Evolutionary conservation across 2,113 vertebrate genomes (phyloP).

Genomic region (Pangasianodon gigas): DNA sequence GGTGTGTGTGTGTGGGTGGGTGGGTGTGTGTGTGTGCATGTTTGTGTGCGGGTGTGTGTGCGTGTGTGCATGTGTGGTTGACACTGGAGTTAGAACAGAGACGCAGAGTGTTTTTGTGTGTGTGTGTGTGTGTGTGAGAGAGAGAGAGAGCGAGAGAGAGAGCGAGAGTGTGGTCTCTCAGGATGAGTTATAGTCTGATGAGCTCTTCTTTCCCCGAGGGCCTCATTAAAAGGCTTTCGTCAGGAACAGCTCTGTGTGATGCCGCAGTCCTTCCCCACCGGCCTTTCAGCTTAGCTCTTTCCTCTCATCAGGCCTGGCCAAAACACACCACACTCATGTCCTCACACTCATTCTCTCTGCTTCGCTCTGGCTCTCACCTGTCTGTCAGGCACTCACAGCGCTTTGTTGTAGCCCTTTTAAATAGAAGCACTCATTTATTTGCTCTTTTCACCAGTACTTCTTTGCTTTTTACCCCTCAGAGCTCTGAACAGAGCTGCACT

Average conservation of each 20-base stretch:
- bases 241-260: constrained; percentile 90
- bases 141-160: not conserved
- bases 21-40: not conserved
- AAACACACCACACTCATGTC: constrained; percentile 83
- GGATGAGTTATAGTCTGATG: constrained; percentile 92
- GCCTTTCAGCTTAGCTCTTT: constrained; percentile 76
- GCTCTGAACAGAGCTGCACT: constrained; percentile 82
- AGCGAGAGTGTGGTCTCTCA: constrained; percentile 82
- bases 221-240: constrained; percentile 98
- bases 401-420: constrained; percentile 90
- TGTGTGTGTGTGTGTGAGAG: not conserved
- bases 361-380: constrained; percentile 37
- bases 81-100: constrained; percentile 3
- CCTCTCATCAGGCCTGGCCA: constrained; percentile 91
- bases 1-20: constrained; percentile 6
- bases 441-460: constrained; percentile 90
- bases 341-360: constrained; percentile 40
- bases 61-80: constrained; percentile 21
- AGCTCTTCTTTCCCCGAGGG: constrained; percentile 72
- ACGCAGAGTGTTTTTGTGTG: not conserved
- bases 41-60: constrained; percentile 5
- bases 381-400: constrained; percentile 76
- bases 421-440: constrained; percentile 97
- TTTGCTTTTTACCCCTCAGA: constrained; percentile 78
- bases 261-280: constrained; percentile 86